Base-by-base conservation (phyloP, 2,888 invertebrate genomes). In the Drosophila gaucha region DNA sequence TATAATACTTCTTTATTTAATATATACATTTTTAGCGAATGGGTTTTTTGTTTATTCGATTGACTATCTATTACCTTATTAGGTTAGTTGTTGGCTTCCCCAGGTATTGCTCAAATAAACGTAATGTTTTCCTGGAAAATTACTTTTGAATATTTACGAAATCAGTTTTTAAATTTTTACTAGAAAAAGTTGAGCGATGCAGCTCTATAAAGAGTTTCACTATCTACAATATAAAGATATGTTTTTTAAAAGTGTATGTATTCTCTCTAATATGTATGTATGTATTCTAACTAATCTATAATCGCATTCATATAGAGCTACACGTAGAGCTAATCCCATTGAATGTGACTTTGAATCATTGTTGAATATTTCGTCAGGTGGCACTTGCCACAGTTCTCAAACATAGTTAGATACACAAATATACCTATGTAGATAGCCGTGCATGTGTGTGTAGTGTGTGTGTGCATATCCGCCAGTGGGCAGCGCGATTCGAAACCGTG, bases 401-500 rank as follows among this genome's bases (percentile, higher is more conserved):
- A 56, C 52, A 44, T 31, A 60, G 30, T 12, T 44, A 44, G 26
- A n/a, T 24, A 26, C 12, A 33, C 10, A 38, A 6, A 20, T 9
- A 18, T 20, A 47, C 16, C 24, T 26, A n/a, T n/a, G n/a, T n/a
- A 31, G 28, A 41, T 41, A 41, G 26, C n/a, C 36, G 20, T 30
- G 43, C 14, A 6, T 24, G 12, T 41, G 14, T 28, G 22, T 43
- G 18, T 56, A 26, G 35, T 50, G 28, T 49, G 22, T 65, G 55
- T 77, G 39, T 65, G 52, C 57, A 50, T 72, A 82, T 82, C 82
- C 82, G 85, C 77, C 79, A 62, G 82, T 82, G 85, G 82, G 82
- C 82, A 85, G 85, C 57, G 38, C 73, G 74, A 70, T 62, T 78
- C 63, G 69, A 85, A 82, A 82, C 82, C 85, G 79, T 82, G 82